phyloP scores from a whole-genome alignment of 2,797 vertebrate genomes.

The Dallia pectoralis region DNA sequence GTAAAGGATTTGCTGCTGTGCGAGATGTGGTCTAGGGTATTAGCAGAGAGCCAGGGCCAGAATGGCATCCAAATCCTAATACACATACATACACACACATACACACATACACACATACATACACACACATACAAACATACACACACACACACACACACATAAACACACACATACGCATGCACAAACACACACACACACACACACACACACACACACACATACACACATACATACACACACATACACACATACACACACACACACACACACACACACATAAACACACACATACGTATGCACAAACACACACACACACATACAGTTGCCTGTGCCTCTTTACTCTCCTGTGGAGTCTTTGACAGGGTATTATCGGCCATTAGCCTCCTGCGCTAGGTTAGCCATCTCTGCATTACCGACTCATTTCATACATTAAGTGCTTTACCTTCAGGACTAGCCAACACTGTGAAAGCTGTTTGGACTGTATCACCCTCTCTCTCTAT shows the following conservation, averaged over 20 bases:
- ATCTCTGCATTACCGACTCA: conserved; percentile 56
- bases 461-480: conserved; percentile 55
- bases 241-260: too few relatives aligned
- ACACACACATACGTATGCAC: not conserved
- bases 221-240: too few relatives aligned
- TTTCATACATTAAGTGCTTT: conserved; percentile 73
- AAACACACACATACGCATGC: not conserved
- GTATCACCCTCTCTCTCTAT: conserved; percentile 41
- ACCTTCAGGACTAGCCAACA: conserved; percentile 43
- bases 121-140: not conserved
- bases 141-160: not conserved
- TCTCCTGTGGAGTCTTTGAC: conserved; percentile 24
- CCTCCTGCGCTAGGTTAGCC: conserved; percentile 12
- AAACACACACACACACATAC: not conserved
- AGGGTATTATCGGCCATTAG: conserved; percentile 43
- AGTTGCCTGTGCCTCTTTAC: not conserved
- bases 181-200: not conserved
- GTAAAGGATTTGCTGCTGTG: conserved; percentile 47
- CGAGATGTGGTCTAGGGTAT: conserved; percentile 6
- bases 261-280: not conserved
- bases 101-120: not conserved
- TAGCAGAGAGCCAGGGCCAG: conserved; percentile 4
- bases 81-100: not conserved
- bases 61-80: not conserved
- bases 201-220: too few relatives aligned